Conservation (phyloP, 2,113 vertebrate genomes). For the Laticauda colubrina region DNA sequence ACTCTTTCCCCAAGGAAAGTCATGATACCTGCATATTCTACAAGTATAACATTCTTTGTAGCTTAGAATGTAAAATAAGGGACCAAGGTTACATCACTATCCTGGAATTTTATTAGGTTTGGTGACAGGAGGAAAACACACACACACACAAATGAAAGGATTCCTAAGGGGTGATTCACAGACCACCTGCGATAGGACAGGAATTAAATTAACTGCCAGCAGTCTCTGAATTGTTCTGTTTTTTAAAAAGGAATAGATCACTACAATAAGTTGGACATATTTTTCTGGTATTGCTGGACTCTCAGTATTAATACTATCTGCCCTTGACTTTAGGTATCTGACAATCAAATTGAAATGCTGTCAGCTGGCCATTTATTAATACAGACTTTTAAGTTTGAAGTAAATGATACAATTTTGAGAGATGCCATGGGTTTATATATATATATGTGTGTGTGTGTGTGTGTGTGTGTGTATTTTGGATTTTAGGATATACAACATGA, state of each 20-base stretch:
- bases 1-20: constrained; percentile 14
- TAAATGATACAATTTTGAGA: background rate
- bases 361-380: constrained; percentile 23
- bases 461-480: background rate
- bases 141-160: background rate
- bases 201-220: constrained; percentile 25
- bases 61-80: constrained; percentile 5
- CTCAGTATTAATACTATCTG: background rate
- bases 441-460: too few relatives aligned
- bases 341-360: background rate
- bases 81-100: constrained; percentile 15
- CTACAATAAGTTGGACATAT: background rate
- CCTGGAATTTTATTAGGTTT: constrained; percentile 33
- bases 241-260: background rate
- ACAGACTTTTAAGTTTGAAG: constrained; percentile 8
- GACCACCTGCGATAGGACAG: background rate
- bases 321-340: constrained; percentile 19
- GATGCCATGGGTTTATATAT: background rate
- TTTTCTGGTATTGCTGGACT: background rate
- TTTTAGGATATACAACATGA: background rate
- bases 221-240: background rate
- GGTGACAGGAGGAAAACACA: background rate
- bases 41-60: background rate
- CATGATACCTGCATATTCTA: constrained; percentile 11
- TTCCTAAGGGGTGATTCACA: constrained; percentile 26